Conservation (phyloP, 2,797 vertebrate genomes). For the Phoxinus dragarum region DNA sequence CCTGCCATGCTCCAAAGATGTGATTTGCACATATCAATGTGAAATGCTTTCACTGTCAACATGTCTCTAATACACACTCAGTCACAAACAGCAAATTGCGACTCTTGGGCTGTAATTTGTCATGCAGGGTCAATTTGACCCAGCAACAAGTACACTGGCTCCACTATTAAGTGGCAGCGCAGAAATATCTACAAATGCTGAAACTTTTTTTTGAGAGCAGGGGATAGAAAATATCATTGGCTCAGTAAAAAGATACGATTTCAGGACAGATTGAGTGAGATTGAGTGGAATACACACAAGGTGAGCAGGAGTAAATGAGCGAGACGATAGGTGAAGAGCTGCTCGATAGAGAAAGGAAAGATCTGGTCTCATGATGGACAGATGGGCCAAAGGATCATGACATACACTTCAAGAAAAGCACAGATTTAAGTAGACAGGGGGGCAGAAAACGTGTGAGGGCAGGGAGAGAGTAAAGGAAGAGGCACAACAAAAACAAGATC, state of each 20-base stretch:
- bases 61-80: background rate
- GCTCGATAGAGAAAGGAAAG: slow-evolving; percentile 13
- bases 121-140: slow-evolving; percentile 1
- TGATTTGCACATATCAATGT: background rate
- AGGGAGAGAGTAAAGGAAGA: slow-evolving; percentile 13
- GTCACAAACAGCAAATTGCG: background rate
- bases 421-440: slow-evolving; percentile 32
- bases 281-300: slow-evolving; percentile 35
- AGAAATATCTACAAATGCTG: background rate
- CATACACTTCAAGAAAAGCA: slow-evolving; percentile 34
- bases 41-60: background rate
- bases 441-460: slow-evolving; percentile 32
- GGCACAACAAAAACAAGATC: slow-evolving; percentile 31
- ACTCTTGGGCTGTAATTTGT: slow-evolving; percentile 12
- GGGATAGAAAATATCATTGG: background rate
- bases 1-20: background rate
- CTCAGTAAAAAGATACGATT: background rate
- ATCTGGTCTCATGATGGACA: slow-evolving; percentile 43
- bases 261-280: slow-evolving; percentile 18
- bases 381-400: slow-evolving; percentile 1
- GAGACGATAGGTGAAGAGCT: slow-evolving; percentile 27
- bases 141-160: background rate
- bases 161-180: background rate
- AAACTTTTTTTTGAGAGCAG: background rate
- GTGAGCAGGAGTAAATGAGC: slow-evolving; percentile 45